Evolutionary conservation across 2,888 invertebrate species (phyloP), one percentile per base, ranked within the genome.

Genomic region (Allophyes oxyacanthae): DNA sequence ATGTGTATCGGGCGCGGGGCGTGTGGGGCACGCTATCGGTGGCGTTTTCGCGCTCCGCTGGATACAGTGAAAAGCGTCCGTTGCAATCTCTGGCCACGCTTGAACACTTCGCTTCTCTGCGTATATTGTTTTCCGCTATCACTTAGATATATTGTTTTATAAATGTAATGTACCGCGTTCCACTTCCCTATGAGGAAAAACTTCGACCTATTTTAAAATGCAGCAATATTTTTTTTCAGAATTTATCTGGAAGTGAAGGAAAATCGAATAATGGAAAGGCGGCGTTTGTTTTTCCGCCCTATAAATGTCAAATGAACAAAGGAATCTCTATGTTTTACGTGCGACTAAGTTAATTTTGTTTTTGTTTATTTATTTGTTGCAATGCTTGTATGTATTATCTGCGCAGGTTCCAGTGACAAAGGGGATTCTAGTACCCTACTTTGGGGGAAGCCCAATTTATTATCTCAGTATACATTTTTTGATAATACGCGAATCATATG

Each of bases 31-130:
- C 56, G 37, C 63, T 77, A 77, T 75, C 75, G 58, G 73, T 75
- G 71, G 73, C 79, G 73, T 87, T 87, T 88, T 88, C 87, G 52
- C 87, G 87, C 82, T 83, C 71, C 81, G 77, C 65, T 88, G 88
- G 74, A 66, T 77, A 75, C 77, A 84, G 67, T 89, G 87, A 88
- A 89, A 85, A 84, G 83, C 83, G 77, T 80, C 80, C 85, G 80
- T 81, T 81, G 83, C 87, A 85, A 86, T 88, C 84, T 88, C 82
- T 74, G 56, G 71, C 77, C 77, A 86, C 88, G 86, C 77, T 81
- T 81, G 84, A 89, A 86, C 87, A 88, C 89, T 85, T 83, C 82
- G 66, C 75, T 76, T 66, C 63, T 71, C 58, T 66, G 68, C 74
- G 62, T 75, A 59, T 73, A 73, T 72, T 82, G 71, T 72, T 43